Base-by-base conservation (phyloP, 2,113 vertebrate species). In the Aix galericulata region DNA sequence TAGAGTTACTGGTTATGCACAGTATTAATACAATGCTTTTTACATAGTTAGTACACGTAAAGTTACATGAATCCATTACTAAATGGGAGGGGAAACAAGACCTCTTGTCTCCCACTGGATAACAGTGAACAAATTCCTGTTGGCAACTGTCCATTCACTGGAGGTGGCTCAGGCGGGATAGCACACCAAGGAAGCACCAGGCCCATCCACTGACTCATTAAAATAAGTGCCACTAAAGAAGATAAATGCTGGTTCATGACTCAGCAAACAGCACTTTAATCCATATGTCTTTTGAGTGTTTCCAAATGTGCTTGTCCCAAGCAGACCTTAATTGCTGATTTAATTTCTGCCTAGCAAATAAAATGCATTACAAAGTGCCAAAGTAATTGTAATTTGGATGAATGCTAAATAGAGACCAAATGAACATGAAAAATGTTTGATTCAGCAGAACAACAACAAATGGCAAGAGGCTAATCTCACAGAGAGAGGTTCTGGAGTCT, bases 381-480 rank as follows among this genome's bases (percentile, higher is more conserved):
- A 80, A 80, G 25, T 56, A 68, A 82, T 53, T 29, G 13, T 73
- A 53, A 86, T 40, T 40, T 74, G 17, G 29, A 77, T 31, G 17
- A 86, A 81, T 31, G 17, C 29, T 80, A 56, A 80, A 46, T 62
- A 73, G 59, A 91, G 36, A 73, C 11, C 17, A 93, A 90, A 73
- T 17, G 27, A 84, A 63, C 53, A 56, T 14, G 29, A 76, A 73
- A 73, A 72, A 85, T 13, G 6, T 52, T 52, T 73, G 27, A 88
- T 82, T 69, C 44, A 77, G 48, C 18, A 77, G 34, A 95, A 69
- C 9, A 74, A 52, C 0, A 58, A 71, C 10, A 79, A 67, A 31
- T 59, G 40, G 7, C 64, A 83, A 81, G 38, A 83, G 8, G n/a
- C 13, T 92, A 48, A 90, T 60, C 44, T 90, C 60, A 68, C 32